phyloP scores from a whole-genome alignment of 2,888 invertebrate genomes.

The Aspidapion aeneum region DNA sequence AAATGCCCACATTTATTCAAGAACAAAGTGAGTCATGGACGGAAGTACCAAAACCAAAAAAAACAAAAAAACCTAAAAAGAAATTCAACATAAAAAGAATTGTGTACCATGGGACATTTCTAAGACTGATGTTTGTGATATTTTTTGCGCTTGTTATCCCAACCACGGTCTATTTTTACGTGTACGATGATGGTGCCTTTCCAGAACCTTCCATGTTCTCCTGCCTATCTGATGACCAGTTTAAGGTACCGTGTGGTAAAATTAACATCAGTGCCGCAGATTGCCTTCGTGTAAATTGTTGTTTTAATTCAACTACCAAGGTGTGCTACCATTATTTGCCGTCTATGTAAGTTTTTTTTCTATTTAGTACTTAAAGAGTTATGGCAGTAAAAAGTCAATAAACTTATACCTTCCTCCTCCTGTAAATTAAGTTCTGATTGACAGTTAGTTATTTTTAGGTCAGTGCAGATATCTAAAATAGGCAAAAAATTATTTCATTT shows the following conservation, averaged over 20 bases:
- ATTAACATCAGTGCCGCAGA: constrained; percentile 31
- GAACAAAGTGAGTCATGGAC: not conserved
- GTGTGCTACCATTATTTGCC: constrained; percentile 43
- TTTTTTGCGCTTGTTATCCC: not conserved
- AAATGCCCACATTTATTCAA: not conserved
- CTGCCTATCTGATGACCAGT: constrained; percentile 36
- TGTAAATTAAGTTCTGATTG: no score
- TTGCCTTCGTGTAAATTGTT: constrained; percentile 37
- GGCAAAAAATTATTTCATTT: no score
- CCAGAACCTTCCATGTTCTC: constrained; percentile 10
- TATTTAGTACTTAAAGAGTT: no score
- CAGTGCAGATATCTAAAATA: no score
- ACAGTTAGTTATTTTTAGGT: no score
- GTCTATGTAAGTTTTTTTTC: constrained; percentile 33
- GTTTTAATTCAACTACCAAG: constrained; percentile 36
- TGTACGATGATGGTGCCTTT: not conserved
- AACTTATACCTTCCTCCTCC: no score
- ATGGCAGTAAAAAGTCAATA: no score
- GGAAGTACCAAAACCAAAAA: not conserved
- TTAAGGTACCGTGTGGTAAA: constrained; percentile 39
- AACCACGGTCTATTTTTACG: not conserved
- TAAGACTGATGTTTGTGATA: not conserved
- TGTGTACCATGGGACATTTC: not conserved
- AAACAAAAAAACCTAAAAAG: not conserved
- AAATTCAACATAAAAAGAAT: not conserved